Conservation (phyloP, 2,797 vertebrate species). For the Typhlichthys subterraneus region DNA sequence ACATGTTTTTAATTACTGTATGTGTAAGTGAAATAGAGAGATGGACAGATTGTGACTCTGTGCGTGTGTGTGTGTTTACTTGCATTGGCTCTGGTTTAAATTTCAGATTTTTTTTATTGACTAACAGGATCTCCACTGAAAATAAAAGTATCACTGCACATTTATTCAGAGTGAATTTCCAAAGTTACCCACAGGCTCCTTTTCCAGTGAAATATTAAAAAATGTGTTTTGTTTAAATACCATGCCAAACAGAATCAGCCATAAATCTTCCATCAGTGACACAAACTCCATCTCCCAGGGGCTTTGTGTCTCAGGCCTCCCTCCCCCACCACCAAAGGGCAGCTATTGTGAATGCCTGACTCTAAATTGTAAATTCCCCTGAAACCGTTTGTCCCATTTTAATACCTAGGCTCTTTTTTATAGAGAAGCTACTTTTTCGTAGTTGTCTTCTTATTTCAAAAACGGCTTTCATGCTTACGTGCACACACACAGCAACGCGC, state of each 20-base stretch:
- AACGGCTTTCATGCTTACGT: background rate
- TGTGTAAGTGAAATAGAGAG: background rate
- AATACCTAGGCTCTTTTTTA: too few relatives aligned
- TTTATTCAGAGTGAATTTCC: too few relatives aligned
- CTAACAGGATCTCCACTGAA: too few relatives aligned
- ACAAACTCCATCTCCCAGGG: conserved; percentile 36
- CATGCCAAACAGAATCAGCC: conserved; percentile 70
- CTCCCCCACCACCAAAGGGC: conserved; percentile 30
- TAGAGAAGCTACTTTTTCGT: too few relatives aligned
- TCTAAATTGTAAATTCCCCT: conserved; percentile 67
- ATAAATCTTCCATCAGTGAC: conserved; percentile 65
- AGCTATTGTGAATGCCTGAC: conserved; percentile 35
- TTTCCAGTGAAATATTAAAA: conserved; percentile 56
- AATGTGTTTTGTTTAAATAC: conserved; percentile 74
- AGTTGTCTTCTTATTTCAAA: conserved; percentile 11
- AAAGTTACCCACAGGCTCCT: conserved; percentile 49
- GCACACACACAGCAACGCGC: background rate
- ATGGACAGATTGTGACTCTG: background rate
- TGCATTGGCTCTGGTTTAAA: too few relatives aligned
- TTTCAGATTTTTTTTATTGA: too few relatives aligned
- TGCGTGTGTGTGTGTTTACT: background rate
- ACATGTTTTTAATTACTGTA: too few relatives aligned
- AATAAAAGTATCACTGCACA: too few relatives aligned
- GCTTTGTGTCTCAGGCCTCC: conserved; percentile 42
- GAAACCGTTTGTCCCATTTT: conserved; percentile 74